phyloP scores from a whole-genome alignment of 92 coral and sea anemone genomes.

The Blastomussa wellsi region DNA sequence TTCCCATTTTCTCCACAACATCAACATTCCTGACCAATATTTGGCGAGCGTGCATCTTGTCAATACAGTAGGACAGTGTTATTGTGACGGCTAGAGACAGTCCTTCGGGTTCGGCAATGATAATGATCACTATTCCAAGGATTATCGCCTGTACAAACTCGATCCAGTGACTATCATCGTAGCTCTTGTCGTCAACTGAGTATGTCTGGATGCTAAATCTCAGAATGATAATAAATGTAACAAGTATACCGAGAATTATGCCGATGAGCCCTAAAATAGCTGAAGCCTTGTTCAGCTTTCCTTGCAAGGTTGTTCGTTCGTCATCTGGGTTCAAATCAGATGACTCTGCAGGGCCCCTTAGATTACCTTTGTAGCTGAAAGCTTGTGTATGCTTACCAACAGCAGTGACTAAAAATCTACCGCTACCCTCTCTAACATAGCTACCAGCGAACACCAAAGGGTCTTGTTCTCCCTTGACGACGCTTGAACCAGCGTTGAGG shows the following conservation, averaged over 20 bases:
- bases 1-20: slow-evolving; percentile 78
- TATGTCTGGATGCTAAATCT: slow-evolving; percentile 79
- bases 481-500: slow-evolving; percentile 14
- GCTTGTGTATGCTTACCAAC: slow-evolving; percentile 72
- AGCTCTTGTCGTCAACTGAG: slow-evolving; percentile 58
- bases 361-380: background rate
- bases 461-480: slow-evolving; percentile 60
- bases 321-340: slow-evolving; percentile 28
- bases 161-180: slow-evolving; percentile 77
- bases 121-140: slow-evolving; percentile 73
- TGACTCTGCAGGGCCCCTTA: background rate
- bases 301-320: slow-evolving; percentile 70
- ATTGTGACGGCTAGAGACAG: slow-evolving; percentile 79
- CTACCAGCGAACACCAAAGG: slow-evolving; percentile 85
- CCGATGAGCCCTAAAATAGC: slow-evolving; percentile 74
- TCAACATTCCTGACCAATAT: slow-evolving; percentile 80
- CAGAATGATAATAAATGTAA: slow-evolving; percentile 59
- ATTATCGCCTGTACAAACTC: slow-evolving; percentile 80
- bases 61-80: slow-evolving; percentile 60
- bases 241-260: slow-evolving; percentile 67
- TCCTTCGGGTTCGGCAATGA: slow-evolving; percentile 86
- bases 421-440: slow-evolving; percentile 69
- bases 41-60: slow-evolving; percentile 59
- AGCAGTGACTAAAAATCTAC: slow-evolving; percentile 67
- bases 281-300: slow-evolving; percentile 78